Base-by-base conservation (phyloP, 2,888 invertebrate species). In the Palloptera scutellata region DNA sequence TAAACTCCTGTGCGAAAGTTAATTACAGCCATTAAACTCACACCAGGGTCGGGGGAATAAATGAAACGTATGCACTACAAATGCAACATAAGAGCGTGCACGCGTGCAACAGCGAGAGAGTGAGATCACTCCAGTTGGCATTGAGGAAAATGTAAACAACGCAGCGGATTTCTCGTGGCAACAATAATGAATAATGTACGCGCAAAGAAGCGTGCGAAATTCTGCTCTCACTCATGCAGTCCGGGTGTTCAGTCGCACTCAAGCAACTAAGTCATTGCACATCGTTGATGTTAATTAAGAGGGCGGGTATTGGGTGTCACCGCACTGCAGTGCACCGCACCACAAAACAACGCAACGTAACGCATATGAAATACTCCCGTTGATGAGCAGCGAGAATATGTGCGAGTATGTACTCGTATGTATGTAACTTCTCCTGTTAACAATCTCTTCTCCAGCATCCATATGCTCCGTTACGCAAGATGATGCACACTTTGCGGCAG, bases 71-170 rank as follows among this genome's bases (percentile, higher is more conserved):
- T n/a, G 57, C 10, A 61, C 61, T 17, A 48, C 12, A 20, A 15
- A 20, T 15, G 5, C 12, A 30, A 30, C 30, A 30, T 30, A 30
- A 30, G 30, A 30, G 30, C 30, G 6, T 30, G 30, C 30, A 30
- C 30, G 30, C 30, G 30, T 30, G 30, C 30, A 30, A 15, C 53
- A 19, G 6, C 30, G 3, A 30, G 6, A 30, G 30, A 30, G 30
- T 30, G 30, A 30, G 30, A 30, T 30, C 30, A 30, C 30, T 30
- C 30, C 6, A 4, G 30, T 6, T 30, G 30, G 30, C 30, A 30
- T 4, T 4, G 30, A 4, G 13, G 60, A 62, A 66, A 62, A 69
- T 69, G 62, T 66, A 63, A 66, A 63, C 69, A 66, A 63, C 66
- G 62, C 62, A 53, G 53, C 68, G 61, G 61, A 68, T 68, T 68